These are phyloP conservation scores for Dione vanillae DNA, from an alignment of 2,888 invertebrate species.

Conservation along the genomic window DNA sequence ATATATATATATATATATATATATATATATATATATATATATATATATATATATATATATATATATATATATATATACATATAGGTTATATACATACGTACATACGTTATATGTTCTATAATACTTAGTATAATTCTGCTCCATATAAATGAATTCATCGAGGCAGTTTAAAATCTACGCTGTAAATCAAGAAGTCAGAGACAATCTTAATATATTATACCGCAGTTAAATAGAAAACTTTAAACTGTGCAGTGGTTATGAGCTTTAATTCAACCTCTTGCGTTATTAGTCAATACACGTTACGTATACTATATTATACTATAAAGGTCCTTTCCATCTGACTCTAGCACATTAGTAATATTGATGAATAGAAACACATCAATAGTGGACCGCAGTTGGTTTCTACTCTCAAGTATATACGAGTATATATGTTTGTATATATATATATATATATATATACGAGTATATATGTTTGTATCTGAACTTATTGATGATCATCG, in stretches of 20 bases:
- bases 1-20: too few species aligned
- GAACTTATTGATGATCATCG: conserved; percentile 46
- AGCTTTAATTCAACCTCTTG: rapidly evolving
- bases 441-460: too few species aligned
- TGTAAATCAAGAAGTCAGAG: not conserved
- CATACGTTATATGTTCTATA: too few species aligned
- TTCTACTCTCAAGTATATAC: conserved; percentile 31
- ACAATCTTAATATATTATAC: conserved; percentile 19
- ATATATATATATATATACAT: too few species aligned
- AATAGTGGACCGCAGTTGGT: conserved; percentile 38
- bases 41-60: too few species aligned
- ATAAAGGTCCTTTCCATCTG: conserved; percentile 17
- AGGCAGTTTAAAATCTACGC: not conserved
- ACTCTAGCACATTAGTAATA: conserved; percentile 32
- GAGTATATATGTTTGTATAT: too few species aligned
- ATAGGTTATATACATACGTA: too few species aligned
- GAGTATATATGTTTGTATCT: too few species aligned
- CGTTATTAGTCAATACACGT: not conserved
- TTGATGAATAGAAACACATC: conserved; percentile 36
- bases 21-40: too few species aligned
- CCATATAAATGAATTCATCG: too few species aligned
- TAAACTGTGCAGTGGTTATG: too few species aligned
- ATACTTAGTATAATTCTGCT: too few species aligned
- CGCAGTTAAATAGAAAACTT: conserved; percentile 1
- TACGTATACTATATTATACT: not conserved